Conservation (phyloP, 2,113 vertebrate genomes). For the Microtus pennsylvanicus region DNA sequence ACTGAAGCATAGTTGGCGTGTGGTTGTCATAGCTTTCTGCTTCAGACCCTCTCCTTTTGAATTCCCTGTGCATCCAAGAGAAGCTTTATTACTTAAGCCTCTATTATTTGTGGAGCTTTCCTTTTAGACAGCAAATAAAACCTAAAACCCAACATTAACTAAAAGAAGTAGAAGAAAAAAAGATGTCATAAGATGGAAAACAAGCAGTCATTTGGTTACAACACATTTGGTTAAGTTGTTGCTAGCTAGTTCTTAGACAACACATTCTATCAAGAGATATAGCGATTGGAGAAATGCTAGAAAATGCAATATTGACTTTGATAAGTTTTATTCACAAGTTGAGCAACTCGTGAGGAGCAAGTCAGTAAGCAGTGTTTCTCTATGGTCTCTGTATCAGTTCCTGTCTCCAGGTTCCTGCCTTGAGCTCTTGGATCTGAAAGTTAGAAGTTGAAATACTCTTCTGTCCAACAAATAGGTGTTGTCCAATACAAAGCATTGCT, state of each 20-base stretch:
- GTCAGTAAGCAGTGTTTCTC: background rate
- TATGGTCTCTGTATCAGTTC: background rate
- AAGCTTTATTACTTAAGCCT: background rate
- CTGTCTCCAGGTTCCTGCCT: background rate
- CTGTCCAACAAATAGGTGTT: background rate
- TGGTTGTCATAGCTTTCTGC: background rate
- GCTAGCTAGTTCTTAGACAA: background rate
- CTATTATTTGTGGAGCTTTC: background rate
- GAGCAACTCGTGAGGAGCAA: background rate
- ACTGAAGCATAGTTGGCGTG: background rate
- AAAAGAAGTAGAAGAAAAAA: background rate
- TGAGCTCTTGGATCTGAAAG: background rate
- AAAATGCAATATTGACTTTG: background rate
- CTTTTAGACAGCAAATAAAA: background rate
- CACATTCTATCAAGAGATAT: background rate
- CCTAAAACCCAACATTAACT: background rate
- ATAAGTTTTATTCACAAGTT: background rate
- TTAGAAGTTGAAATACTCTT: background rate
- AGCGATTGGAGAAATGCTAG: background rate
- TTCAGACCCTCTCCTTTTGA: background rate
- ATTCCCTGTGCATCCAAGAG: background rate
- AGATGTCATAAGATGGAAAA: background rate
- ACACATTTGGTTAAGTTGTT: slow-evolving; percentile 23
- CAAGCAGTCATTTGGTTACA: background rate
- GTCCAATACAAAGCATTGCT: background rate